phyloP scores from a whole-genome alignment of 2,888 invertebrate species.

The Drosophila vallismaia region DNA sequence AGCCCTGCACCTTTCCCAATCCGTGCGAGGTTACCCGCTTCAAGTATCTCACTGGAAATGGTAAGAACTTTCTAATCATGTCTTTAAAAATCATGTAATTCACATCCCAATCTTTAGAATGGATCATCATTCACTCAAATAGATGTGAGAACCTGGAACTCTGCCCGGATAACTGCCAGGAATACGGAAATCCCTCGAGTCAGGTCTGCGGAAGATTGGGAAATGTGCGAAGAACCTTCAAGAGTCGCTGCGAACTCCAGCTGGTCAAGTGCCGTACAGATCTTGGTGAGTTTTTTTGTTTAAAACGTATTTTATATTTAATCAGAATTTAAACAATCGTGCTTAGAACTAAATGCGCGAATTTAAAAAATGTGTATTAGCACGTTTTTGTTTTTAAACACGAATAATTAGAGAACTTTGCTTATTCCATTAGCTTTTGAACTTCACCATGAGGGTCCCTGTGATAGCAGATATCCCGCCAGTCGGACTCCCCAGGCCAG shows the following conservation, averaged over 20 bases:
- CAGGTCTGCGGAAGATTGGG: slow-evolving; percentile 22
- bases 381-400: slow-evolving; percentile 3
- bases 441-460: slow-evolving; percentile 19
- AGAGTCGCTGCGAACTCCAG: slow-evolving; percentile 34
- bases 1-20: slow-evolving; percentile 30
- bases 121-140: slow-evolving; percentile 32
- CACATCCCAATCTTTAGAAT: background rate
- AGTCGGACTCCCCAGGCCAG: slow-evolving; percentile 7
- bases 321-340: background rate
- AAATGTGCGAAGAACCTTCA: slow-evolving; percentile 29
- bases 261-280: slow-evolving; percentile 35
- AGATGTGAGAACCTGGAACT: slow-evolving; percentile 30
- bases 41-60: slow-evolving; percentile 11
- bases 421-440: slow-evolving; percentile 16
- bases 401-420: background rate
- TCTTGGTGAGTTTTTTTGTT: slow-evolving; percentile 21
- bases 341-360: background rate
- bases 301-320: background rate
- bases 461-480: slow-evolving; percentile 28
- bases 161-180: slow-evolving; percentile 25
- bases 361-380: background rate
- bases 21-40: slow-evolving; percentile 36
- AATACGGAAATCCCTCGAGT: slow-evolving; percentile 3
- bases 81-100: background rate
- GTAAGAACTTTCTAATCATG: background rate